phyloP scores from a whole-genome alignment of 2,113 vertebrate genomes.

The Chlamydotis undulata region DNA sequence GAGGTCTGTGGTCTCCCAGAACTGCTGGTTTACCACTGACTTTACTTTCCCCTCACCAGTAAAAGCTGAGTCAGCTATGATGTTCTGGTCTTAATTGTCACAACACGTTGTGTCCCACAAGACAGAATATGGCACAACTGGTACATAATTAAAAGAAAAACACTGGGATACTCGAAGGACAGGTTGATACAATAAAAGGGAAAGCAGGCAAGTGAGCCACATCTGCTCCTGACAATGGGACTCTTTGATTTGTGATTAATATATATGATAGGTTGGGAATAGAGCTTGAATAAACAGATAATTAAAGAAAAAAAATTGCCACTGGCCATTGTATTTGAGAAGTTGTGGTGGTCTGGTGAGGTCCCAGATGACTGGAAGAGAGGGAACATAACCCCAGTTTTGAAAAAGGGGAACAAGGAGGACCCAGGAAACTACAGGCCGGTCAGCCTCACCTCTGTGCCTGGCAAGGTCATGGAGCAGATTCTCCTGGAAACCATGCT shows the following conservation, averaged over 20 bases:
- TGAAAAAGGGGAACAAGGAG: no score
- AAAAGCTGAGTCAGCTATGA: slow-evolving; percentile 40
- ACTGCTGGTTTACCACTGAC: neutral
- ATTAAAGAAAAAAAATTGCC: neutral
- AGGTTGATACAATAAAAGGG: neutral
- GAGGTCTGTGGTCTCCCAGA: neutral
- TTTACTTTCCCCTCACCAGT: neutral
- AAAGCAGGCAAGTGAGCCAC: neutral
- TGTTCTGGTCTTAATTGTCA: slow-evolving; percentile 45
- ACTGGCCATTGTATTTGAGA: no score
- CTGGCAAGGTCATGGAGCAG: no score
- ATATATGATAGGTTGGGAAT: neutral
- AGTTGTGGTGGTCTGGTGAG: no score
- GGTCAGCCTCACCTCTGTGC: no score
- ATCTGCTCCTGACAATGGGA: neutral
- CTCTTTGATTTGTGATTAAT: neutral
- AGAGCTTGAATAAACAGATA: neutral
- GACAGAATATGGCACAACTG: neutral
- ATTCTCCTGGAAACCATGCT: no score
- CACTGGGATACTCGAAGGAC: slow-evolving; percentile 9
- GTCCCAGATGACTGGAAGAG: no score
- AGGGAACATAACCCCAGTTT: no score
- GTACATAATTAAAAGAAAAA: slow-evolving; percentile 23
- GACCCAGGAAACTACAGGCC: no score
- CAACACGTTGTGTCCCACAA: neutral